These are phyloP conservation scores for Cochlearius cochlearius DNA, from an alignment of 2,113 vertebrate genomes.

Conservation along the genomic window DNA sequence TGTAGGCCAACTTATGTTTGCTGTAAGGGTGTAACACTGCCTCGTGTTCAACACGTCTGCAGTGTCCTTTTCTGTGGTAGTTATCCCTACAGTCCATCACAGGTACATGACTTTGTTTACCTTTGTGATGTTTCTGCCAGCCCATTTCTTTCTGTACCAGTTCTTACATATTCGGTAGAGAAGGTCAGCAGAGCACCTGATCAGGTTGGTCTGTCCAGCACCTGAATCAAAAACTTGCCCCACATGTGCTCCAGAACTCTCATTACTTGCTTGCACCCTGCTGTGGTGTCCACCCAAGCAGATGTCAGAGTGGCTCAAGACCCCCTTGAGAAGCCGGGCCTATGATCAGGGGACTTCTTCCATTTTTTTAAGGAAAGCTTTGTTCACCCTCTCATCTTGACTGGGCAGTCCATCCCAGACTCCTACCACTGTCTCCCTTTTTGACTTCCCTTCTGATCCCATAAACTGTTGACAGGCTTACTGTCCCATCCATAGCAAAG, in stretches of 20 bases:
- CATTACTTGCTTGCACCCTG: background rate
- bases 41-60: background rate
- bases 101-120: background rate
- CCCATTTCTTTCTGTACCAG: background rate
- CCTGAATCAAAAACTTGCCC: background rate
- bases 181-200: background rate
- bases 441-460: background rate
- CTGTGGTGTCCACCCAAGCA: background rate
- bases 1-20: background rate
- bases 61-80: background rate
- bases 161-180: background rate
- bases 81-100: background rate
- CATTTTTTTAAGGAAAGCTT: background rate
- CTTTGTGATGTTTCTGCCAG: background rate
- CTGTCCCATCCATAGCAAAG: background rate
- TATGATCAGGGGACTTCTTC: background rate
- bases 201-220: background rate
- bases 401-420: background rate
- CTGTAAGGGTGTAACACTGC: background rate
- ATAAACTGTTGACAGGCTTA: background rate
- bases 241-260: background rate
- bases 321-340: background rate
- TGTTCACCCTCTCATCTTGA: background rate
- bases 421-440: background rate
- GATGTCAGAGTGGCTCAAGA: background rate